Conservation (phyloP, 2,797 vertebrate genomes). For the Cheracebus regulus region DNA sequence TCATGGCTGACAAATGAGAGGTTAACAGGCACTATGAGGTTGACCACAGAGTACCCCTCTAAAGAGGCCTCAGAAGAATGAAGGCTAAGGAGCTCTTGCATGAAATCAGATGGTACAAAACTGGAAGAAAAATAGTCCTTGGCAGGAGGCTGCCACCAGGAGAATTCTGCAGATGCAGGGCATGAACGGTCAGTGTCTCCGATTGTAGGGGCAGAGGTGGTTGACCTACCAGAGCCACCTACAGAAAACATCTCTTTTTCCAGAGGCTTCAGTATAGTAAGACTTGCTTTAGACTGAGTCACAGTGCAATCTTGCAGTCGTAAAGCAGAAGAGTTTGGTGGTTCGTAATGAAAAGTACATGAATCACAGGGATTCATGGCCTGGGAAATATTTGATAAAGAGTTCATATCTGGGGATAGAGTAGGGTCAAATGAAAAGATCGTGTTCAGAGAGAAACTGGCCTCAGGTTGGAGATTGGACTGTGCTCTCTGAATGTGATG, state of each 20-base stretch:
- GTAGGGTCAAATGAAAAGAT: not conserved
- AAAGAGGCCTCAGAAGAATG: not conserved
- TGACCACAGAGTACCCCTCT: not conserved
- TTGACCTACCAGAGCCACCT: too few species aligned
- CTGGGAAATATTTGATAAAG: not conserved
- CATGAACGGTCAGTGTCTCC: not conserved
- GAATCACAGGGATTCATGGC: not conserved
- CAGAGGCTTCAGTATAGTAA: not conserved
- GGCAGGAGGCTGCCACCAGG: not conserved
- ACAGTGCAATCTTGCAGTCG: not conserved
- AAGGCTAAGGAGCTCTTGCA: not conserved
- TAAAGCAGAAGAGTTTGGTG: not conserved
- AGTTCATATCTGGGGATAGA: not conserved
- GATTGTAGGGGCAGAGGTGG: not conserved
- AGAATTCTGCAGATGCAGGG: not conserved
- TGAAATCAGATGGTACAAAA: not conserved
- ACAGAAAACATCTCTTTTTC: not conserved
- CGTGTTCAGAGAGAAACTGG: not conserved
- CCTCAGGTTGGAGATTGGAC: not conserved
- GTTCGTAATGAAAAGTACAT: not conserved
- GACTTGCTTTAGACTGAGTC: not conserved
- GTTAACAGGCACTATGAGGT: not conserved
- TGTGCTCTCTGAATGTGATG: not conserved
- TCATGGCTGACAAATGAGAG: not conserved
- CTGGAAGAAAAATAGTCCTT: not conserved